Base-by-base conservation (phyloP, 2,888 invertebrate species). In the Ectemnius lituratus region DNA sequence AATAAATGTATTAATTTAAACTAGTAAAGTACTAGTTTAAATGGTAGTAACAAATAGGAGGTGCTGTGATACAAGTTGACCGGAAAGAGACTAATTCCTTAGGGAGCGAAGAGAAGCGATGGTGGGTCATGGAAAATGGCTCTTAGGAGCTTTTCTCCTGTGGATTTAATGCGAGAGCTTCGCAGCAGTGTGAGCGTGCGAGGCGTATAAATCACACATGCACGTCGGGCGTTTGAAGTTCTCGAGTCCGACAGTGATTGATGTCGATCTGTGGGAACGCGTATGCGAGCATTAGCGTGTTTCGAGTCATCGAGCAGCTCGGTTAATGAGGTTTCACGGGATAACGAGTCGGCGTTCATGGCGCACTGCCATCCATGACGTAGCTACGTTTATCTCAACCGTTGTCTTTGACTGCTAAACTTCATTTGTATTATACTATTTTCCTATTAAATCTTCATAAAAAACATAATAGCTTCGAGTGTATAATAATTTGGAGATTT, bases 321-420 rank as follows among this genome's bases (percentile, higher is more conserved):
- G 68, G 62, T 72, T 81, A 81, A 81, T 74, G 73, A 80, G 78
- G 71, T 80, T 80, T 71, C 23, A 63, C 61, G 56, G 61, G 28
- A 62, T 52, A 71, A 78, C 70, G 69, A 66, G 76, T 65, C 14
- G 52, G 20, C 56, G 27, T 5, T 14, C 52, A 52, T 14, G 28
- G 52, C 59, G 45, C 47, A 64, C 57, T 66, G 56, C 46, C 66
- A 46, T 46, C 63, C 60, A 13, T 49, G n/a, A 18, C 46, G 68
- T 56, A 62, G 67, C 73, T 73, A 66, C 62, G 68, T 62, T 71
- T 52, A 60, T 64, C 37, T 37, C 37, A 4, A 4, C 37, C 37
- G 45, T 57, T 28, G 45, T 56, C 70, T 62, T 69, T 64, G 56
- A 66, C 57, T 16, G 70, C 46, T 28, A 49, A 62, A 62, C 18